A percentile compares a stretch with the other conserved stretches of the same genome.
These are phyloP conservation scores for Peromyscus melanophrys DNA, from an alignment of 2,797 vertebrate genomes.

Conservation along the genomic window DNA sequence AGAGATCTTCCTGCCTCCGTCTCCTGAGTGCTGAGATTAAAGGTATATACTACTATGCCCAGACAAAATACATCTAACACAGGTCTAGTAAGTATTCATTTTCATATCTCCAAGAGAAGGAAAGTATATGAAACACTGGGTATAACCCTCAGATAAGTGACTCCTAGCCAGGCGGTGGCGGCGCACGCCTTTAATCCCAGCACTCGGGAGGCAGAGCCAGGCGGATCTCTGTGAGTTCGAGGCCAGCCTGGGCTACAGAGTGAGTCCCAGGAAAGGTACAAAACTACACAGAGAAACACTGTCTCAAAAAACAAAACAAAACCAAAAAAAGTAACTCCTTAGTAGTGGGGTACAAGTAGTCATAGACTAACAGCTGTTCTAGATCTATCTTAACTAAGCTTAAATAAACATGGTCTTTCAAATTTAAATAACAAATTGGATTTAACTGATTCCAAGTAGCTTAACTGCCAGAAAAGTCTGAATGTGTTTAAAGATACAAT, in stretches of 20 bases:
- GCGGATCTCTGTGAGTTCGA: too few species aligned
- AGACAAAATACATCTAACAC: not conserved
- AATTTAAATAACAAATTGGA: constrained; percentile 43
- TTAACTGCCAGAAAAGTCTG: constrained; percentile 45
- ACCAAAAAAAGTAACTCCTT: not conserved
- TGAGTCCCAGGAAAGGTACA: too few species aligned
- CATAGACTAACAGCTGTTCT: not conserved
- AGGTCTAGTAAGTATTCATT: not conserved
- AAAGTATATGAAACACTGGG: not conserved
- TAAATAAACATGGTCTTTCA: constrained; percentile 11
- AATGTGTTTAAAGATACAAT: constrained; percentile 52
- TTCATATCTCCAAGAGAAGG: constrained; percentile 25
- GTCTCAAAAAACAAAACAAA: too few species aligned
- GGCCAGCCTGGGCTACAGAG: too few species aligned
- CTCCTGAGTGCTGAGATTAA: not conserved
- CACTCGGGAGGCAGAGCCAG: not conserved
- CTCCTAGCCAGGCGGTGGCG: not conserved
- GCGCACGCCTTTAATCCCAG: not conserved
- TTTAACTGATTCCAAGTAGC: constrained; percentile 22
- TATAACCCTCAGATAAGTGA: not conserved
- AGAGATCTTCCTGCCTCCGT: not conserved
- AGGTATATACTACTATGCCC: not conserved
- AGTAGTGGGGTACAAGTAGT: constrained; percentile 6
- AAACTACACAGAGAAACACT: too few species aligned
- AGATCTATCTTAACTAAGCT: not conserved